Conservation (phyloP, 2,888 invertebrate species). For the Volucella inflata region DNA sequence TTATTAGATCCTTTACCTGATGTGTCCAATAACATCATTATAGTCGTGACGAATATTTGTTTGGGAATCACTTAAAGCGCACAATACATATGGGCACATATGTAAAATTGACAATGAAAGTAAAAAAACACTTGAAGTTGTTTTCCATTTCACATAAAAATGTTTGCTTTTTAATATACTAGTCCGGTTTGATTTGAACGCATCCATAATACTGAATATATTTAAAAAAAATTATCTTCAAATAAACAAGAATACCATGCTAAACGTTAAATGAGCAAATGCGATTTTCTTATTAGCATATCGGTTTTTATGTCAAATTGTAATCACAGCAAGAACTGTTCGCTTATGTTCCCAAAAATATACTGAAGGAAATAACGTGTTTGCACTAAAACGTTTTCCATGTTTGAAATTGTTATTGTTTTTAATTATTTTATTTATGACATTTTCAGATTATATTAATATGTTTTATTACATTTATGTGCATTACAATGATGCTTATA, state of each 20-base stretch:
- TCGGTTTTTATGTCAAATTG: conserved; percentile 24
- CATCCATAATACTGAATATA: conserved; percentile 70
- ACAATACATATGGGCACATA: conserved; percentile 41
- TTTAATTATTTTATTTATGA: no score
- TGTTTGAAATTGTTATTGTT: no score
- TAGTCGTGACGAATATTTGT: conserved; percentile 2
- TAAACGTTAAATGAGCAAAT: conserved; percentile 36
- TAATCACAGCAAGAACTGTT: conserved; percentile 8
- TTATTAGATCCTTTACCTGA: conserved; percentile 16
- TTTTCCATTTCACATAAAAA: conserved; percentile 55
- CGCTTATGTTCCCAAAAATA: background rate
- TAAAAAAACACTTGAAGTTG: conserved; percentile 48
- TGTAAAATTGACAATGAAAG: conserved; percentile 33
- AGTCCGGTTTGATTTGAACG: conserved; percentile 56
- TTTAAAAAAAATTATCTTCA: conserved; percentile 55
- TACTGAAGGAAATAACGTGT: no score
- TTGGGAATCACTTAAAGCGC: conserved; percentile 34
- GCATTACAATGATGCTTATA: no score
- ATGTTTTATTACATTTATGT: no score
- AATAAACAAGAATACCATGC: conserved; percentile 58
- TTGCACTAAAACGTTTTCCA: no score
- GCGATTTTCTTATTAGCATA: conserved; percentile 14
- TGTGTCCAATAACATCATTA: background rate
- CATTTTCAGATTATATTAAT: no score
- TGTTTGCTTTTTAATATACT: conserved; percentile 53